Evolutionary conservation across 2,113 vertebrate genomes (phyloP), one percentile per base, ranked within the genome.

Genomic region (Varanus salvator): DNA sequence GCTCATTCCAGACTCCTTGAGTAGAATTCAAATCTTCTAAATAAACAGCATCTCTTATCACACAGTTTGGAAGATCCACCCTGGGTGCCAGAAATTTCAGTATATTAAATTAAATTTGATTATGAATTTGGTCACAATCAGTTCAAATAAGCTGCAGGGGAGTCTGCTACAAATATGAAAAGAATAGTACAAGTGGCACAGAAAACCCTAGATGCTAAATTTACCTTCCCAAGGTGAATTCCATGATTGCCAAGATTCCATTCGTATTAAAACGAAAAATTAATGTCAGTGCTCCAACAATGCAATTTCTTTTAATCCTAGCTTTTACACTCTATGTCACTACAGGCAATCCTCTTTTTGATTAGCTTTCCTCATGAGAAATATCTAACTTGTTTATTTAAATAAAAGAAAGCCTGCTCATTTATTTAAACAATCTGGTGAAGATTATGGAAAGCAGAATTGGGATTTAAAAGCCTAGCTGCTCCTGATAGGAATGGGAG

Each of bases 271-370:
- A 34, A 82, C 25, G 19, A 19, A 60, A 60, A 60, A 50, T 78
- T 50, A 50, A 78, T 72, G 69, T 48, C 75, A 60, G 29, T 60
- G 80, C 52, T 17, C 57, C 60, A 82, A 82, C 80, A 23, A 60
- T 82, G 80, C 80, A 82, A 82, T 82, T 81, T 81, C 19, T 17
- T 57, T 81, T 81, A 81, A 81, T 81, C 80, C 27, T 81, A 81
- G 80, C 6, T 52, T 57, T 60, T 60, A 34, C 6, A 60, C 80
- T 34, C 21, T 25, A 82, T 21, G n/a, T 17, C 80, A 34, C 31
- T 31, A 57, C 31, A 60, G 54, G 52, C 29, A 38, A 82, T 34
- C 54, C 80, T 60, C 80, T 60, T 60, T 80, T 60, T 82, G 80
- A 82, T 82, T 82, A 60, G 57, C 29, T 57, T n/a, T 82, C 60